Evolutionary conservation across 1,140 invertebrate genomes (phyloP).

Genomic region (Nixonia krombeini): DNA sequence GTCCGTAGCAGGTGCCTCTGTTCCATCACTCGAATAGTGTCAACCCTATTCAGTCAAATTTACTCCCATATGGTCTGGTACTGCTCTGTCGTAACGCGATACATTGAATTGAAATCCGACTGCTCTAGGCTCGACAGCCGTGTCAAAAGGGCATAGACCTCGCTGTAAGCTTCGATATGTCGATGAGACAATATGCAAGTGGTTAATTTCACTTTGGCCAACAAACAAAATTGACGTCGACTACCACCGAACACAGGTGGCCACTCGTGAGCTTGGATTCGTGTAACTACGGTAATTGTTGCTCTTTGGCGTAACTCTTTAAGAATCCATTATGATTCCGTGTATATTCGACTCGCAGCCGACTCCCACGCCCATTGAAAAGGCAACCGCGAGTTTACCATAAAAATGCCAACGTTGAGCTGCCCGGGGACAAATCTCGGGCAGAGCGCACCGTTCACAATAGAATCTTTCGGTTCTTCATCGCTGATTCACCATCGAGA

Average conservation of each 20-base stretch:
- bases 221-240: too few relatives aligned
- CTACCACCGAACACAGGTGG: too few relatives aligned
- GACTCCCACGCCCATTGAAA: slow-evolving; percentile 69
- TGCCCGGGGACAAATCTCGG: slow-evolving; percentile 52
- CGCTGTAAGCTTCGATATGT: too few relatives aligned
- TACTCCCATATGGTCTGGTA: too few relatives aligned
- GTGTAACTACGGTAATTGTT: too few relatives aligned
- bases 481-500: slow-evolving; percentile 35
- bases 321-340: slow-evolving; percentile 36
- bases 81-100: too few relatives aligned
- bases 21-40: slow-evolving; percentile 38
- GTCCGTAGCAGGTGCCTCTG: slow-evolving; percentile 58
- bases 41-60: not conserved
- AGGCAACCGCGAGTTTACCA: slow-evolving; percentile 57
- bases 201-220: too few relatives aligned
- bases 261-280: too few relatives aligned
- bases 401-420: slow-evolving; percentile 63
- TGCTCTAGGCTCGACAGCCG: too few relatives aligned
- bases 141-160: too few relatives aligned
- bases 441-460: slow-evolving; percentile 33
- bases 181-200: too few relatives aligned
- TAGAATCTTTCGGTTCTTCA: slow-evolving; percentile 14
- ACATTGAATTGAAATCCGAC: too few relatives aligned
- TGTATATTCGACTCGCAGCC: slow-evolving; percentile 56
- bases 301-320: slow-evolving; percentile 51